A percentile compares a stretch with the other conserved stretches of the same genome.
Evolutionary conservation across 2,113 vertebrate species (phyloP).

Genomic region (Ovis canadensis): DNA sequence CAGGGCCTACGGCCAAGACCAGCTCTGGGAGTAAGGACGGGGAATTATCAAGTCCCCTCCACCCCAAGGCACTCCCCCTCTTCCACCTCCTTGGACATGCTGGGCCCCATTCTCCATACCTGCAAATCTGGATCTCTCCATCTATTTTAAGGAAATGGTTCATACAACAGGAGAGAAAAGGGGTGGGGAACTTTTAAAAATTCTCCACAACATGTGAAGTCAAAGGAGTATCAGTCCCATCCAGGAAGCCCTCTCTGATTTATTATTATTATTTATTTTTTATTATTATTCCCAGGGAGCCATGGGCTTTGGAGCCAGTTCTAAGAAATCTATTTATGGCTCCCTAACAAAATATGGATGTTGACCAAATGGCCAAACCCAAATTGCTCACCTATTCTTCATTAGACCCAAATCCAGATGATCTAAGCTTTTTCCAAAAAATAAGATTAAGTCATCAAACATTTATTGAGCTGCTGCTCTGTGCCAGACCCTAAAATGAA

Average conservation of each 20-base stretch:
- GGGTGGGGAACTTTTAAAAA: not conserved
- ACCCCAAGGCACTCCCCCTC: not conserved
- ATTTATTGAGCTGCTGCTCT: constrained; percentile 29
- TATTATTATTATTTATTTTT: not conserved
- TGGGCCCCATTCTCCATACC: not conserved
- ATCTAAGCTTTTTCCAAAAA: constrained; percentile 39
- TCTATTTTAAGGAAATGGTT: not conserved
- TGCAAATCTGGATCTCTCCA: not conserved
- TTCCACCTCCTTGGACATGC: not conserved
- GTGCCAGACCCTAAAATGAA: constrained; percentile 28
- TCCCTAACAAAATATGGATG: not conserved
- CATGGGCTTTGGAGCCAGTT: not conserved
- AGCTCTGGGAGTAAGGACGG: not conserved
- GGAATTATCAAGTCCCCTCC: no score
- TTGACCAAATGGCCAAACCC: not conserved
- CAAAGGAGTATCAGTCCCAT: not conserved
- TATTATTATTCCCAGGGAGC: not conserved
- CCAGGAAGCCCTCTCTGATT: not conserved
- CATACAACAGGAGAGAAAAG: not conserved
- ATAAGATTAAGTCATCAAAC: constrained; percentile 53
- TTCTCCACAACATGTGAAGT: not conserved
- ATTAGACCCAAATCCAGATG: not conserved
- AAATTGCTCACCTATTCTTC: not conserved
- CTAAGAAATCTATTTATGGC: not conserved
- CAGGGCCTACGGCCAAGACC: not conserved